These are phyloP conservation scores for Zoanthus gigantus DNA, from an alignment of 92 coral and sea anemone species.

Conservation along the genomic window DNA sequence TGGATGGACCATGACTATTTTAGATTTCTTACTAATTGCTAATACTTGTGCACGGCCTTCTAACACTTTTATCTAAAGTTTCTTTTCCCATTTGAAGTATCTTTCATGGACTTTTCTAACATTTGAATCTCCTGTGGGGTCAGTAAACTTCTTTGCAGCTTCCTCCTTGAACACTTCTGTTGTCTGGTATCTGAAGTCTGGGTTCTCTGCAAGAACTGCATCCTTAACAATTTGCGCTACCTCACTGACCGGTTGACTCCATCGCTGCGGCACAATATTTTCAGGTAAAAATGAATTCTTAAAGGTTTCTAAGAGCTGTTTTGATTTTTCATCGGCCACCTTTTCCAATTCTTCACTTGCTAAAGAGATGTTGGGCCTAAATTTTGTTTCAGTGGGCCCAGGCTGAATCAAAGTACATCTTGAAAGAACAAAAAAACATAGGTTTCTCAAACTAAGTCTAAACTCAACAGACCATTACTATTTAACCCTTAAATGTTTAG, in stretches of 20 bases:
- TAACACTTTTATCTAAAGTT: no score
- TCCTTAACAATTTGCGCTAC: neutral
- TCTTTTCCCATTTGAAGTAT: neutral
- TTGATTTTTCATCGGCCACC: neutral
- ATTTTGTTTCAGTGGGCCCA: conserved; percentile 1
- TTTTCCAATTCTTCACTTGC: conserved; percentile 6
- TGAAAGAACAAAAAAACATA: no score
- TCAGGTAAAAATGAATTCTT: no score
- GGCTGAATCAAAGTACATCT: conserved; percentile 22
- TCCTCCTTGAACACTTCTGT: neutral
- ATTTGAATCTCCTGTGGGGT: conserved; percentile 14
- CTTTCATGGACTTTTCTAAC: neutral
- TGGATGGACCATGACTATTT: no score
- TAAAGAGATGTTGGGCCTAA: neutral
- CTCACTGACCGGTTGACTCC: neutral
- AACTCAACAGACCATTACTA: no score
- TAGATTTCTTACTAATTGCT: no score
- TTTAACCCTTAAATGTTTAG: no score
- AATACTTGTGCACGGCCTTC: no score
- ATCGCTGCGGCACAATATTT: neutral
- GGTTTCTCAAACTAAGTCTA: no score
- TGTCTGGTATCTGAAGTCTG: conserved; percentile 23
- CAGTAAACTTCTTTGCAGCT: neutral
- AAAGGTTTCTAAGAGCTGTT: neutral
- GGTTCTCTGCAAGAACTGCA: conserved; percentile 29